Evolutionary conservation across 1,140 invertebrate species (phyloP), one percentile per base, ranked within the genome.

Genomic region (Drosophila rufa): DNA sequence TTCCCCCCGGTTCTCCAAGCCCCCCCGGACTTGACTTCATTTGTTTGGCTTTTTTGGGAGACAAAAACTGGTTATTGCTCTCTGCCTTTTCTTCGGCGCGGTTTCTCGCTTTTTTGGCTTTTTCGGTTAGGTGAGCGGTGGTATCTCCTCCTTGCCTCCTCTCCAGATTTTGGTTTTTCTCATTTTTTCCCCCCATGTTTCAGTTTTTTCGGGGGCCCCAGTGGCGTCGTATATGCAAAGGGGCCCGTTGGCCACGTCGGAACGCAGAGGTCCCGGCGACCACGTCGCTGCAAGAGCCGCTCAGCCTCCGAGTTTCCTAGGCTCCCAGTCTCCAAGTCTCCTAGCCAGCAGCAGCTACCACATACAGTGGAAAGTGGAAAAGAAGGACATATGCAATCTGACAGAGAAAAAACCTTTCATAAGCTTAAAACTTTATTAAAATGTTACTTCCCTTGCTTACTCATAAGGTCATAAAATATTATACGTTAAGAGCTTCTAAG

Each of bases 11-110:
- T 45, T 22, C 61, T 58, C 40, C 50, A 30, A 33, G 12, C 27
- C 64, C 61, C 71, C 3, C 22, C 22, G 22, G 66, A 61, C 82
- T 85, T 90, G 79, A 90, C 85, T 90, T 90, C 86, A 90, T 90
- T 90, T 90, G 85, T 90, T 90, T 90, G 85, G 85, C 85, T 90
- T 90, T 91, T 90, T 90, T 81, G 84, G 85, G 86, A 91, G 81
- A 91, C 85, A 91, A 90, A 56, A 90, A 90, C 85, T 90, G 85
- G 85, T 90, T 90, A 90, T 90, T 90, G 89, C 81, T 90, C 86
- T 90, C 81, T 40, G 80, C 78, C 82, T 79, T 84, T 83, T 61
- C 68, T 58, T 82, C 43, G 50, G 56, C 40, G 47, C 46, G 33
- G 46, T 68, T 64, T 55, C 74, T 64, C 36, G 25, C 55, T 62